Base-by-base conservation (phyloP, 2,113 vertebrate species). In the Balaenoptera acutorostrata region DNA sequence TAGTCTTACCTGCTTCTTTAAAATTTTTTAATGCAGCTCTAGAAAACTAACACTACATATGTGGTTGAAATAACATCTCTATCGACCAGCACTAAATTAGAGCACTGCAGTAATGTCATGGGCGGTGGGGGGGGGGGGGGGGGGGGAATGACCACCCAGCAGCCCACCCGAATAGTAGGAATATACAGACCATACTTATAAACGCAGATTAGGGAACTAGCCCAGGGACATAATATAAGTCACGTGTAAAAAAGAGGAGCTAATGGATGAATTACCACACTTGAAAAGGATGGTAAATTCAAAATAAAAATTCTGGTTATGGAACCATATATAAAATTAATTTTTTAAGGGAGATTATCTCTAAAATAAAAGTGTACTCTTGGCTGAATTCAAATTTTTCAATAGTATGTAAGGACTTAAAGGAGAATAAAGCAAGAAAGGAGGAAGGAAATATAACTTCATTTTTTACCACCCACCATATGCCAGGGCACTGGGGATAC, bases 61-160 rank as follows among this genome's bases (percentile, higher is more conserved):
- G 29, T 85, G 10, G 41, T 18, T 91, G 44, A 95, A 95, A 66
- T 64, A 59, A 27, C 20, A 11, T 21, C 49, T 69, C 61, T 85
- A 36, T 3, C 29, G 39, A 68, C 64, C 41, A 66, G 25, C 21
- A 57, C 68, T 69, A 64, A 59, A 41, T 57, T 18, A 59, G 25
- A 75, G 55, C 27, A 36, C 25, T 20, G 87, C 14, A 71, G 12
- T 33, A 25, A 63, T 12, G 31, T 21, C 84, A 18, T 12, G 6
- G 6, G 27, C 2, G 4, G 36, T 0, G n/a, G n/a, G n/a, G n/a
- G n/a, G 14, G 7, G 20, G 12, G 20, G 8, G 33, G 13, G 21
- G 23, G 15, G 3, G 27, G 31, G 5, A 23, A 10, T 29, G 27
- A 14, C 49, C 46, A 55, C 33, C 11, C 21, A 57, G 14, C 25